Percentiles rank a stretch among this genome's conserved stretches.
phyloP scores from a whole-genome alignment of 1,140 invertebrate species.

The Bombus waltoni region DNA sequence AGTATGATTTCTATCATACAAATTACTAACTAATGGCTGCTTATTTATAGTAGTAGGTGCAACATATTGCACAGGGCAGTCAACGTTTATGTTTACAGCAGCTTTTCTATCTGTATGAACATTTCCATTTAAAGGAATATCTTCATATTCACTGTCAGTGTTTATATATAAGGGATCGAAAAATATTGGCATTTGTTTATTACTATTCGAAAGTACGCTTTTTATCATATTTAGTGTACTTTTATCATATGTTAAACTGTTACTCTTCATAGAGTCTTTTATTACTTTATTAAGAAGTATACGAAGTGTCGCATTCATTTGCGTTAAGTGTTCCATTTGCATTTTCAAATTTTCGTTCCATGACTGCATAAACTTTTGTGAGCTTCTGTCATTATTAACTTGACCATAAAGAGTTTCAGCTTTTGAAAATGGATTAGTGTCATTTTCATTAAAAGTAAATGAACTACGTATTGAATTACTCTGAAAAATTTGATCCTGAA shows the following conservation, averaged over 20 bases:
- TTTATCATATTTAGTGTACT: background rate
- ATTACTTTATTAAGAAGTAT: constrained; percentile 17
- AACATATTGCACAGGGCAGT: background rate
- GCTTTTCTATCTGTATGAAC: background rate
- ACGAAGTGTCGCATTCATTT: constrained; percentile 8
- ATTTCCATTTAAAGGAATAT: background rate
- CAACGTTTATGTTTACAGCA: background rate
- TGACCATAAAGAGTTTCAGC: background rate
- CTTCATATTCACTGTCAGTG: background rate
- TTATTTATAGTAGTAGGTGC: background rate
- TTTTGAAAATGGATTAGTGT: constrained; percentile 45
- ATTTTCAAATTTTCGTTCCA: constrained; percentile 33
- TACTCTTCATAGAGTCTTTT: background rate
- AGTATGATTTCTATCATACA: background rate
- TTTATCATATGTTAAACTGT: background rate
- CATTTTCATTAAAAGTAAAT: background rate
- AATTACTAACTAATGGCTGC: background rate
- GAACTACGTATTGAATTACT: too few relatives aligned
- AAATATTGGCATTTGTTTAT: background rate
- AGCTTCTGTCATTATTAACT: background rate
- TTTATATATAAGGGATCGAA: background rate
- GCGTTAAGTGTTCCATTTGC: background rate
- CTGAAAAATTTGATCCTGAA: background rate
- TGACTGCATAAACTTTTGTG: constrained; percentile 5
- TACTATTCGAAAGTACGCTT: background rate